Percentiles rank a stretch among this genome's conserved stretches.
phyloP scores from a whole-genome alignment of 2,113 vertebrate genomes.

The Channa maculata region DNA sequence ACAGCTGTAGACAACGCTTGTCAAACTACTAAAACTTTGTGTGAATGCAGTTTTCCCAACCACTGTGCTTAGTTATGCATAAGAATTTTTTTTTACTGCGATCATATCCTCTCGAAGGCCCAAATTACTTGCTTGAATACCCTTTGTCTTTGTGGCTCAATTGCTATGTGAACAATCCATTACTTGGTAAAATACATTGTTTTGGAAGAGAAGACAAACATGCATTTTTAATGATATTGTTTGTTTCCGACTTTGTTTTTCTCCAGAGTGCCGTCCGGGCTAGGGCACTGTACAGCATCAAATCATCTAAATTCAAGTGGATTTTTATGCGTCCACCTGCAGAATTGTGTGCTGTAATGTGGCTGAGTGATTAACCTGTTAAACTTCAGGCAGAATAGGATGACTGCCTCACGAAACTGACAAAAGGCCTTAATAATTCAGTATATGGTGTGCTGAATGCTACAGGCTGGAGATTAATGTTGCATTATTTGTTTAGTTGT shows the following conservation, averaged over 20 bases:
- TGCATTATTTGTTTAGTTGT: slow-evolving; percentile 51
- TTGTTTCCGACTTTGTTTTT: slow-evolving; percentile 57
- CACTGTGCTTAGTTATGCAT: slow-evolving; percentile 20
- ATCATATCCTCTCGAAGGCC: slow-evolving; percentile 72
- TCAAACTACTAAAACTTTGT: background rate
- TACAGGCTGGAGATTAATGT: slow-evolving; percentile 47
- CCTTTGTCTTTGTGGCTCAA: slow-evolving; percentile 61
- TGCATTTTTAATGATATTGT: slow-evolving; percentile 84
- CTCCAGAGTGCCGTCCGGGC: slow-evolving; percentile 35
- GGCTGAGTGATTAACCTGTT: slow-evolving; percentile 53
- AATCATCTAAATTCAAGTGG: slow-evolving; percentile 41
- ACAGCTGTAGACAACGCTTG: slow-evolving; percentile 15
- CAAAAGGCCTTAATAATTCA: slow-evolving; percentile 61
- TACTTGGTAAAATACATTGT: slow-evolving; percentile 79
- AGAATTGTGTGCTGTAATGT: slow-evolving; percentile 37
- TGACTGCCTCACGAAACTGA: slow-evolving; percentile 33
- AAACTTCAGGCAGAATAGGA: slow-evolving; percentile 23
- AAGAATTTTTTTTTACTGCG: slow-evolving; percentile 27
- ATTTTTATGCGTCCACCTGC: slow-evolving; percentile 49
- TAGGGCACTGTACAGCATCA: slow-evolving; percentile 33
- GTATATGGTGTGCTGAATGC: slow-evolving; percentile 24
- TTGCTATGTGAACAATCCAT: slow-evolving; percentile 75
- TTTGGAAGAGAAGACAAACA: slow-evolving; percentile 78
- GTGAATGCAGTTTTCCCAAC: background rate
- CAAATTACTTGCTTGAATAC: slow-evolving; percentile 68